Base-by-base conservation (phyloP, 2,797 vertebrate genomes). In the Betta splendens region DNA sequence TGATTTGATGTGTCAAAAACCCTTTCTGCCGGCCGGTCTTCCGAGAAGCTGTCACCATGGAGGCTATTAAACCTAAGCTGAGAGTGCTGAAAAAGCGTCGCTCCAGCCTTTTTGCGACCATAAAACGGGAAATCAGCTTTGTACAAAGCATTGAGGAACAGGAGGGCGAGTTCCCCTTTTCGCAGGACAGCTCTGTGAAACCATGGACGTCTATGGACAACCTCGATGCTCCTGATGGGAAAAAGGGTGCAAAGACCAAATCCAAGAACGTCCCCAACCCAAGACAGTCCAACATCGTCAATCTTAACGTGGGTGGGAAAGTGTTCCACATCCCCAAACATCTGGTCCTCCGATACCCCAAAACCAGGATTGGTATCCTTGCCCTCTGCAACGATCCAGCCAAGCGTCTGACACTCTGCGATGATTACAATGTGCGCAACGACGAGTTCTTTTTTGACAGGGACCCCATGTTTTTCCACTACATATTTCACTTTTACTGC, bases 401-500 rank as follows among this genome's bases (percentile, higher is more conserved):
- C 15, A 93, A 93, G 79, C 91, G 91, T 15, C 69, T 95, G 62
- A 88, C 90, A 0, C 92, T 97, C 45, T 97, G 95, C 0, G 94
- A 97, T 1, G 95, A 97, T 66, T 97, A 95, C 71, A 94, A 90
- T 0, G 94, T 95, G 62, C 83, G 72, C 57, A 93, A 67, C 51
- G 91, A 95, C 0, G 94, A 97, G 72, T 95, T 95, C 69, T 97
- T 97, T 70, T 97, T 97, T 15, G 95, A 97, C 71, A 89, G 94
- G 28, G 94, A 97, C 70, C 95, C 94, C 7, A 90, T 79, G 1
- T 91, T 96, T 68, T 97, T 97, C 80, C 90, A 94, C 69, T 94
- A 94, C 71, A 89, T 97, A 56, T 96, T 94, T 70, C 93, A 95
- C 69, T 96, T 96, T 75, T 97, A 97, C 74, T 87, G 89, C 74